Evolutionary conservation across 2,888 invertebrate species (phyloP).

Genomic region (Sinohyriopsis cumingii): DNA sequence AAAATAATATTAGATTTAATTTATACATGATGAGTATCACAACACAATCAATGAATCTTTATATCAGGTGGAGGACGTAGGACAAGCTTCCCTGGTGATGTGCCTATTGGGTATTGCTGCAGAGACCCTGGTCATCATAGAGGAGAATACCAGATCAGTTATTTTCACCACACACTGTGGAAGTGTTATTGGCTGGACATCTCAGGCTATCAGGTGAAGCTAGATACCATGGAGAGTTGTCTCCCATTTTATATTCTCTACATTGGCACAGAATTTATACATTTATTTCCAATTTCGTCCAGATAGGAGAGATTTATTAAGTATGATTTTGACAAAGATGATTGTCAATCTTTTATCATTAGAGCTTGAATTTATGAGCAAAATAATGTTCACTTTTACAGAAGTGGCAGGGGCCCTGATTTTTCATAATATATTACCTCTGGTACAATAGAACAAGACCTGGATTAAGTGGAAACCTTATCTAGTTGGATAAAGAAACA

Average conservation of each 20-base stretch:
- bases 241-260: not conserved
- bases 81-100: conserved; percentile 75
- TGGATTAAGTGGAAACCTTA: no score
- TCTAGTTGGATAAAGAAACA: no score
- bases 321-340: no score
- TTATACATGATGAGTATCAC: no score
- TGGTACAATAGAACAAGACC: no score
- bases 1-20: not conserved
- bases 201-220: conserved; percentile 75
- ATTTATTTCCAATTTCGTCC: not conserved
- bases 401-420: no score
- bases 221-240: no score
- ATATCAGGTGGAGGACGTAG: conserved; percentile 68
- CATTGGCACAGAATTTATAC: not conserved
- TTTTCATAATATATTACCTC: no score
- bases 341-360: no score
- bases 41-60: not conserved
- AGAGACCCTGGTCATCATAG: conserved; percentile 89
- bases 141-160: conserved; percentile 85
- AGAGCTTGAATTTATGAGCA: no score
- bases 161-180: conserved; percentile 89
- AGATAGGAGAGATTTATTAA: not conserved
- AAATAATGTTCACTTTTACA: no score
- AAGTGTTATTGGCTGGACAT: conserved; percentile 84
- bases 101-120: conserved; percentile 89